These are phyloP conservation scores for Heteromormyrus szaboi DNA, from an alignment of 2,797 vertebrate species.

Conservation along the genomic window DNA sequence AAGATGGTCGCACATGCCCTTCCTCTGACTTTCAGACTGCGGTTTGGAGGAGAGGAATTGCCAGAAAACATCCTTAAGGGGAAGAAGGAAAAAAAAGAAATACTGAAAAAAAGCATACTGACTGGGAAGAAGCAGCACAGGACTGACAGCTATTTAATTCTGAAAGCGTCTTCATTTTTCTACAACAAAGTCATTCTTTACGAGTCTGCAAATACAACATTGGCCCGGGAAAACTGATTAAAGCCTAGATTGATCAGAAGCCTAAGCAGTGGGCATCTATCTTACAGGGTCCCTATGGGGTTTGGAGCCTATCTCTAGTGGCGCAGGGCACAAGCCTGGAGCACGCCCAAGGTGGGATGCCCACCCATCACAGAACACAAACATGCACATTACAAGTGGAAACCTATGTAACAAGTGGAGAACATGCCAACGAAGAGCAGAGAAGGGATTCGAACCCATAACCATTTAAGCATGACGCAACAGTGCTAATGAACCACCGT, in stretches of 20 bases:
- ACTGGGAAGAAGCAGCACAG: neutral
- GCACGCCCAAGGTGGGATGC: neutral
- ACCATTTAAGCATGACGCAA: neutral
- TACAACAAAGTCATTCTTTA: neutral
- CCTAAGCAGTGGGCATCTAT: neutral
- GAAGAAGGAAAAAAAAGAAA: constrained; percentile 34
- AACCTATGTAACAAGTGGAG: neutral
- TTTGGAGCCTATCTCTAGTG: neutral
- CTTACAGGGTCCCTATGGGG: neutral
- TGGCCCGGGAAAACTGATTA: neutral
- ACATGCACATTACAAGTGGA: neutral
- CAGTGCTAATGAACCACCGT: neutral
- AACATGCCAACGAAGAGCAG: neutral
- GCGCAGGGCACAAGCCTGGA: neutral
- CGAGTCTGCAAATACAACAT: neutral
- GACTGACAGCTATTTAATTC: neutral
- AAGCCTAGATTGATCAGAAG: neutral
- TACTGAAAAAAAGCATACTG: neutral
- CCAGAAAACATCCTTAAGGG: constrained; percentile 28
- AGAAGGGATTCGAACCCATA: neutral
- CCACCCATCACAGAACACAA: neutral
- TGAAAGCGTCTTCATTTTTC: neutral
- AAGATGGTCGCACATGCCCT: constrained; percentile 44
- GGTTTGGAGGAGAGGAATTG: constrained; percentile 42
- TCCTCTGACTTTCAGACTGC: constrained; percentile 52